Evolutionary conservation across 37 sponge, comb jelly and placozoan species (phyloP).

Genomic region (Cladorhizidae sp.): DNA sequence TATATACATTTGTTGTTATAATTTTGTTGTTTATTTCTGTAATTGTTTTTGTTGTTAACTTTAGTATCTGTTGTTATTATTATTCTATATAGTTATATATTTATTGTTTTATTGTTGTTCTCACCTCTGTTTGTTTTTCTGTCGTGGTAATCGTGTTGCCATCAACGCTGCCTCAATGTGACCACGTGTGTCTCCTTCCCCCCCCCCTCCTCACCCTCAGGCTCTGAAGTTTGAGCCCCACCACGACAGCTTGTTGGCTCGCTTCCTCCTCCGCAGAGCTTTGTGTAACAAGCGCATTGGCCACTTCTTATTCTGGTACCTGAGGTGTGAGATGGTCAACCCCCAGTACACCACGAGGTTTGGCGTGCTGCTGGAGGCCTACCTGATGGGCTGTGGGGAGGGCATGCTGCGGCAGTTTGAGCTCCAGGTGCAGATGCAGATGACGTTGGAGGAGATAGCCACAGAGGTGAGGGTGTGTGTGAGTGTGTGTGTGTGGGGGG

Average conservation of each 20-base stretch:
- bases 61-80: too few species aligned
- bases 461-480: conserved; percentile 7
- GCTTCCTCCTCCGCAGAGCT: conserved; percentile 80
- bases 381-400: conserved; percentile 81
- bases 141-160: too few species aligned
- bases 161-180: too few species aligned
- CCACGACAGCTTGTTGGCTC: conserved; percentile 77
- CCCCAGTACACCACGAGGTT: conserved; percentile 63
- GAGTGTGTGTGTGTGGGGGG: too few species aligned
- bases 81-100: too few species aligned
- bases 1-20: not conserved
- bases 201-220: conserved; percentile 16
- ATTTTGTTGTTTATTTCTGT: not conserved
- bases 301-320: conserved; percentile 90
- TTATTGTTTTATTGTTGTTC: too few species aligned
- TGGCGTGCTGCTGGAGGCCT: conserved; percentile 80
- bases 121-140: too few species aligned
- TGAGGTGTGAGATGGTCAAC: conserved; percentile 72
- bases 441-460: conserved; percentile 50
- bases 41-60: too few species aligned
- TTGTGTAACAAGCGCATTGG: conserved; percentile 80
- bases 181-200: too few species aligned
- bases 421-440: conserved; percentile 54
- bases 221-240: conserved; percentile 88
- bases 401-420: conserved; percentile 59